Evolutionary conservation across 64 coral and sea anemone species (phyloP).

Genomic region (Stichodactyla helianthus): DNA sequence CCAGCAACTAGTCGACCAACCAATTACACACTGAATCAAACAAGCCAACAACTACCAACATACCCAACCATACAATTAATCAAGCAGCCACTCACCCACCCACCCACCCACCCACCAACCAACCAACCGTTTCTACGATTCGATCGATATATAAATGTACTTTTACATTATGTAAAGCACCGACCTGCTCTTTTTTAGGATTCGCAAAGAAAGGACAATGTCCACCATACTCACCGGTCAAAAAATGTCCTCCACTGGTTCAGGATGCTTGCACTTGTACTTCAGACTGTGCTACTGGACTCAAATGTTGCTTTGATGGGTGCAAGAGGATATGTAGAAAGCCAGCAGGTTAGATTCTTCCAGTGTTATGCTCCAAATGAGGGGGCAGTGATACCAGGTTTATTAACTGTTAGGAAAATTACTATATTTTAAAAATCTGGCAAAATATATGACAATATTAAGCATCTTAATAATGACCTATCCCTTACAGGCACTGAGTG

Average conservation of each 20-base stretch:
- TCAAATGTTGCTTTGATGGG: slow-evolving; percentile 59
- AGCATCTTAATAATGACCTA: neutral
- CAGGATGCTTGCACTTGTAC: slow-evolving; percentile 53
- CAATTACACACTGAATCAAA: too few relatives aligned
- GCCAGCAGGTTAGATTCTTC: slow-evolving; percentile 20
- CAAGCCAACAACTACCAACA: too few relatives aligned
- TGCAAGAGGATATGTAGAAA: slow-evolving; percentile 48
- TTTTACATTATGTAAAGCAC: too few relatives aligned
- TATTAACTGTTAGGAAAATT: too few relatives aligned
- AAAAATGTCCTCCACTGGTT: slow-evolving; percentile 26
- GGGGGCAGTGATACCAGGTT: too few relatives aligned
- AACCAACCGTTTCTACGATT: too few relatives aligned
- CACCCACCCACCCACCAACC: too few relatives aligned
- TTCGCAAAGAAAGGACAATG: neutral
- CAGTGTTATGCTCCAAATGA: neutral
- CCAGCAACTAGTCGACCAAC: too few relatives aligned
- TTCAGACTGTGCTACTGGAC: slow-evolving; percentile 18
- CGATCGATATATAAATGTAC: too few relatives aligned
- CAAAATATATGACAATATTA: neutral
- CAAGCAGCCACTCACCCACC: too few relatives aligned
- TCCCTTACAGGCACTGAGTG: slow-evolving; percentile 16
- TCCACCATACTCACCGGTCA: slow-evolving; percentile 45
- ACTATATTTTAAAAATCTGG: neutral
- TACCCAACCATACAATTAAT: too few relatives aligned
- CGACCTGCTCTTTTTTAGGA: neutral